Base-by-base conservation (phyloP, 2,888 invertebrate species). In the Drosophila conformis region DNA sequence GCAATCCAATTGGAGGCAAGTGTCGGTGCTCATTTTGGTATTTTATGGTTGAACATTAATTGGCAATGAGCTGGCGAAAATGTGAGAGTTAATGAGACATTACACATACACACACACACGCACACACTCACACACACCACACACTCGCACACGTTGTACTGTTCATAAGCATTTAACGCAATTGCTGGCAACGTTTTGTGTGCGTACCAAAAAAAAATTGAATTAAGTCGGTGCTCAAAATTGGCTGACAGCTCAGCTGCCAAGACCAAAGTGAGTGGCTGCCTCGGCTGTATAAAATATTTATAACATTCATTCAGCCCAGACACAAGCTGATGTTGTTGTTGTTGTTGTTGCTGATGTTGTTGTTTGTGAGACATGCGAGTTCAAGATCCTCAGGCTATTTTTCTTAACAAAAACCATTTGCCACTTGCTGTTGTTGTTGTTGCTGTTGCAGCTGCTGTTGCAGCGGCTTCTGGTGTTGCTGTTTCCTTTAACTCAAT, bases 401-500 rank as follows among this genome's bases (percentile, higher is more conserved):
- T 70, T 64, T 58, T 67, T 61, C 57, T 51, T 75, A 27, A 59
- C 52, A 51, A 54, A 57, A 65, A 75, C 58, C 36, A 74, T 57
- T 77, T 80, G 46, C 36, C 64, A 59, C 63, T 70, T 73, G 58
- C n/a, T 61, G 60, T 54, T 56, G 33, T 1, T 58, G 63, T 2
- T 54, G 25, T 15, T 48, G 52, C 21, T 62, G 38, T 10, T 38
- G 25, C 21, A 52, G 27, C 15, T 59, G 56, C n/a, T 40, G n/a
- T n/a, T 60, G 42, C 29, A 25, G 40, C 7, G 36, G 54, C 53
- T 36, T 25, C 33, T 27, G 36, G 7, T 54, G 54, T 36, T 36
- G 54, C 52, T 63, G 42, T 49, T 72, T 54, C 42, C 67, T 63
- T 76, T 68, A 85, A 84, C 83, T 86, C 80, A 88, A 84, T 84